Evolutionary conservation across 2,113 vertebrate genomes (phyloP).

Genomic region (Ondatra zibethicus): DNA sequence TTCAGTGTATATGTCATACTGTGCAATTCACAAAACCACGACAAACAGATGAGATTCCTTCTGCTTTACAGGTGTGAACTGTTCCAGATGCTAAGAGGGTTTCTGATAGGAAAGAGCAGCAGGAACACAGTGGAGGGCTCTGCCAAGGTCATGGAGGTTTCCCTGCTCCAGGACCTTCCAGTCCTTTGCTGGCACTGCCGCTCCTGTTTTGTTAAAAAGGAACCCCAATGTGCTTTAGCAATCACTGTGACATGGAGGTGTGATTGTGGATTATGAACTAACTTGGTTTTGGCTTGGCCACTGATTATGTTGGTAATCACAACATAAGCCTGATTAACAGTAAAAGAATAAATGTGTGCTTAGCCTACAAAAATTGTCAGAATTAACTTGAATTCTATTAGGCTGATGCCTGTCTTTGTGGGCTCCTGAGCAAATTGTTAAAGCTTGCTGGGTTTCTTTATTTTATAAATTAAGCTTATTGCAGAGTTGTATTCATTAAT

Average conservation of each 20-base stretch:
- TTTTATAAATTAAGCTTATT: neutral
- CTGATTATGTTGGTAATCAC: neutral
- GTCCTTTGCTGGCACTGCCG: neutral
- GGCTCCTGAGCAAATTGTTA: neutral
- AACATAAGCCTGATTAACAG: neutral
- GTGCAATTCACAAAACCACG: neutral
- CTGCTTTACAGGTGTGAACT: neutral
- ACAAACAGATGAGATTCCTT: neutral
- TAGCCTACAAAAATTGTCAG: neutral
- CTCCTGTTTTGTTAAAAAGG: neutral
- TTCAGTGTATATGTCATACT: neutral
- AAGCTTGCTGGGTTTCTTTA: neutral
- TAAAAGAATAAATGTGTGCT: neutral
- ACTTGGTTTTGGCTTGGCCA: neutral
- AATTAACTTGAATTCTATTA: neutral
- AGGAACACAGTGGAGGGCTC: neutral
- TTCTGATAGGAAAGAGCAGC: neutral
- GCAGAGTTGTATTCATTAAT: neutral
- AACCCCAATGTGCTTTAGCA: neutral
- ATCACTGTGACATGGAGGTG: neutral
- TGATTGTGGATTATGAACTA: neutral
- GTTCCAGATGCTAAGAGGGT: too few species aligned
- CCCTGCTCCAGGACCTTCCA: neutral
- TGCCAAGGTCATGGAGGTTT: neutral
- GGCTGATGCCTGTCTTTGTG: neutral